Conservation (phyloP, 2,113 vertebrate species). For the Alces alces region DNA sequence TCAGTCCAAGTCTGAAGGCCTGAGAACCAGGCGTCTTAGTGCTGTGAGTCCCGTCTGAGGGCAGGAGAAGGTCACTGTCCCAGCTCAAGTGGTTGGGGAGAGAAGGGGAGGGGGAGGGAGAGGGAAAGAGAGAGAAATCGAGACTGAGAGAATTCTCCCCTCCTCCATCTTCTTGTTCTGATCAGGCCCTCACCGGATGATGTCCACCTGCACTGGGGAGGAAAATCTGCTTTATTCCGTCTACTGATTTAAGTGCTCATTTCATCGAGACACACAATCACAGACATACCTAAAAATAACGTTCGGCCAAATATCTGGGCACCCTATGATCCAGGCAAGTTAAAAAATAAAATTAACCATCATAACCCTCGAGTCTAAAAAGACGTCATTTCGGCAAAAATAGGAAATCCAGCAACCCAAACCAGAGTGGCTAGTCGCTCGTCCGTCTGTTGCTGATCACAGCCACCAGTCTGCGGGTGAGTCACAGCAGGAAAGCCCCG, state of each 20-base stretch:
- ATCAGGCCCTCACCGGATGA: not conserved
- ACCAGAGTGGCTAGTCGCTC: not conserved
- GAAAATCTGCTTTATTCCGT: not conserved
- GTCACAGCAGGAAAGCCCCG: not conserved
- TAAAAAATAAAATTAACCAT: not conserved
- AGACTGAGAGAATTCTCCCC: not conserved
- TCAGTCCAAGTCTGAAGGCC: not conserved
- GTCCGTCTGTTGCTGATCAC: not conserved
- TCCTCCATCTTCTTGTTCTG: not conserved
- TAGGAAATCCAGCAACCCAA: not conserved
- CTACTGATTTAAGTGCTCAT: not conserved
- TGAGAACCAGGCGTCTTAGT: not conserved
- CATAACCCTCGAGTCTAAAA: not conserved
- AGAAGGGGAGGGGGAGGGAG: not conserved
- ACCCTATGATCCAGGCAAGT: not conserved
- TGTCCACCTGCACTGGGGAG: not conserved
- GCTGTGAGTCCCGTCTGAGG: not conserved
- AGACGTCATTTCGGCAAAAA: not conserved
- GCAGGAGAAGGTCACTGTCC: not conserved
- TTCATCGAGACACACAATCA: not conserved
- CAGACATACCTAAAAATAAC: not conserved
- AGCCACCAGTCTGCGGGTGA: not conserved
- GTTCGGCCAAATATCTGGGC: not conserved
- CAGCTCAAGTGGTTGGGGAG: too few species aligned
- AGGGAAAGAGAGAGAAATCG: not conserved